phyloP scores from a whole-genome alignment of 1,140 invertebrate genomes.

The Calycopis cecrops region DNA sequence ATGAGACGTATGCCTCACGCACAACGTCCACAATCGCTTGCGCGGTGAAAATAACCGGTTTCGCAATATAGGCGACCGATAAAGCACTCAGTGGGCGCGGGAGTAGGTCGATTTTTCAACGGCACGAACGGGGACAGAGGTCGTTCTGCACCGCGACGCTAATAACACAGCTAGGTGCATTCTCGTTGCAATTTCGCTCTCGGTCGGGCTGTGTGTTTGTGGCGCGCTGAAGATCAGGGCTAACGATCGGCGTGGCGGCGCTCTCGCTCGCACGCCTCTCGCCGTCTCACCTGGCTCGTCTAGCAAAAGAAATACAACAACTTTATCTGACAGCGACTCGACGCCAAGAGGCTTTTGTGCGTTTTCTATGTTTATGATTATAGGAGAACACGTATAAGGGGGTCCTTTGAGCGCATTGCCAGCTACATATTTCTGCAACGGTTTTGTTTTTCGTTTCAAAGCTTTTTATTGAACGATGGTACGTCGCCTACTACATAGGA shows the following conservation, averaged over 20 bases:
- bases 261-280: constrained; percentile 49
- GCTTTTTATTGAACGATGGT: constrained; percentile 47
- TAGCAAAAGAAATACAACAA: constrained; percentile 71
- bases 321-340: constrained; percentile 70
- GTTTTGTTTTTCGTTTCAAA: constrained; percentile 60
- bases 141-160: constrained; percentile 52
- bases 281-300: constrained; percentile 32
- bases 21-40: constrained; percentile 64
- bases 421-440: constrained; percentile 58
- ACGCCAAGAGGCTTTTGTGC: constrained; percentile 70
- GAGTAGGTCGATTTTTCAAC: constrained; percentile 36
- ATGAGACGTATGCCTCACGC: constrained; percentile 53
- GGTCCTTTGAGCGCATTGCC: constrained; percentile 65
- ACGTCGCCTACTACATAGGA: constrained; percentile 35
- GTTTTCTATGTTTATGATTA: constrained; percentile 73
- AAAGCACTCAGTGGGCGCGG: constrained; percentile 28
- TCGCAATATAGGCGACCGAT: constrained; percentile 26
- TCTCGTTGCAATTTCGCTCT: constrained; percentile 74
- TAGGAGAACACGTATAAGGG: constrained; percentile 69
- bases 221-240: constrained; percentile 73
- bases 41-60: constrained; percentile 61
- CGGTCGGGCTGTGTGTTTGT: constrained; percentile 72
- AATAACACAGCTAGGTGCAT: constrained; percentile 73
- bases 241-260: constrained; percentile 64
- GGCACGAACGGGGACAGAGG: constrained; percentile 37